A percentile compares a stretch with the other conserved stretches of the same genome.
These are phyloP conservation scores for Pheosia tremula DNA, from an alignment of 2,888 invertebrate species.

Conservation along the genomic window DNA sequence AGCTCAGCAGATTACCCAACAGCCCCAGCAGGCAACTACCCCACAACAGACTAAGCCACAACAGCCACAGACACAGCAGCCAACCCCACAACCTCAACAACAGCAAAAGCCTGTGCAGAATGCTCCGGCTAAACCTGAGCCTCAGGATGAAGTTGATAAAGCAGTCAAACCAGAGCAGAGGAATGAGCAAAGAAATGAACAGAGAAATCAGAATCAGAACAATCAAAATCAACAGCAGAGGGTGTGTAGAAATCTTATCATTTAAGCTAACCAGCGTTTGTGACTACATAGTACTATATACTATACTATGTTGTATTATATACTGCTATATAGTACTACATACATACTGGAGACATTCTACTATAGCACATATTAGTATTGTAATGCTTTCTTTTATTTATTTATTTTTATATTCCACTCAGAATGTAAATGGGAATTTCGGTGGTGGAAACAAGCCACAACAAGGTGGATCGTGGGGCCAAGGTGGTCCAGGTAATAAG, in stretches of 20 bases:
- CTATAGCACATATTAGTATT: too few species aligned
- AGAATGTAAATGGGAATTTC: slow-evolving; percentile 75
- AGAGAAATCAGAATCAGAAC: slow-evolving; percentile 26
- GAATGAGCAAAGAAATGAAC: slow-evolving; percentile 53
- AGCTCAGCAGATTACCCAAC: slow-evolving; percentile 27
- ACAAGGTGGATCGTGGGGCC: slow-evolving; percentile 52
- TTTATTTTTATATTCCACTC: slow-evolving; percentile 22
- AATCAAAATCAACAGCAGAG: slow-evolving; percentile 40
- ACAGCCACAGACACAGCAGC: slow-evolving; percentile 33
- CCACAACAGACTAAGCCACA: slow-evolving; percentile 31
- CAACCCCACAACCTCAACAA: slow-evolving; percentile 31
- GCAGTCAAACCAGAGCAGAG: slow-evolving; percentile 53
- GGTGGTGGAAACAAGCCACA: slow-evolving; percentile 60
- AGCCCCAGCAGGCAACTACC: slow-evolving; percentile 20
- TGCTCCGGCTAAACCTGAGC: slow-evolving; percentile 44
- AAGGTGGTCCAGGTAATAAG: slow-evolving; percentile 56
- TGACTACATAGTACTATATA: too few species aligned
- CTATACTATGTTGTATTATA: too few species aligned
- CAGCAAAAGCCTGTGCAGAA: slow-evolving; percentile 46
- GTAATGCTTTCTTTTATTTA: background rate
- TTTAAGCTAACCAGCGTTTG: too few species aligned
- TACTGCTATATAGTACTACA: too few species aligned
- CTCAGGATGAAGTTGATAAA: slow-evolving; percentile 66
- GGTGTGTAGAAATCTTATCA: slow-evolving; percentile 21
- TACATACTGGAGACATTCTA: too few species aligned